Conservation (phyloP, 2,888 invertebrate species). For the Limnephilus marmoratus region DNA sequence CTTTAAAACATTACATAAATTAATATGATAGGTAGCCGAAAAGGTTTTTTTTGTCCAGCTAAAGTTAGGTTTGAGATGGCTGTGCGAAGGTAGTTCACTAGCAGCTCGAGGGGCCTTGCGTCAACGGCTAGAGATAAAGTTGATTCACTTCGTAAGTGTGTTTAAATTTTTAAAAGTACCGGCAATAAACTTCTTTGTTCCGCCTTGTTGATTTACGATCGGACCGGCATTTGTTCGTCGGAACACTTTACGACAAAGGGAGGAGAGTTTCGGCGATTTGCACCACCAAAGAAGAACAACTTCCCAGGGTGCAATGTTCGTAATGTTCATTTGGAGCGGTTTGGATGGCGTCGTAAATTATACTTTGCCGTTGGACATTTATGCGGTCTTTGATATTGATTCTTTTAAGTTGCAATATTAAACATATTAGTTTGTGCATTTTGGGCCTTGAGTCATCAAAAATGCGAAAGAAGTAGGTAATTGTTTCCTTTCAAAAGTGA, state of each 20-base stretch:
- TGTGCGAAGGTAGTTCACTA: not conserved
- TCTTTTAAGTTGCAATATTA: not conserved
- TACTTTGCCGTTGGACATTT: not conserved
- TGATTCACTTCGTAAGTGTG: conserved; percentile 19
- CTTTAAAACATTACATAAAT: no score
- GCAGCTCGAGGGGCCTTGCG: not conserved
- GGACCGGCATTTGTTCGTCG: not conserved
- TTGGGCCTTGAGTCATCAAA: not conserved
- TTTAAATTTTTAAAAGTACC: conserved; percentile 24
- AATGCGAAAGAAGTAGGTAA: no score
- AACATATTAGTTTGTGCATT: not conserved
- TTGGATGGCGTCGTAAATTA: not conserved
- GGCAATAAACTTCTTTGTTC: conserved; percentile 33
- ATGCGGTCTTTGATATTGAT: not conserved
- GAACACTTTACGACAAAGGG: not conserved
- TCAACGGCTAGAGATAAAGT: conserved; percentile 23
- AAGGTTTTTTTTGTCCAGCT: not conserved
- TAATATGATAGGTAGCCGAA: not conserved
- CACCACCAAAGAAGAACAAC: conserved; percentile 18
- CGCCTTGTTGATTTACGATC: not conserved
- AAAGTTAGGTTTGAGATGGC: not conserved
- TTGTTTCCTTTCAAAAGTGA: no score
- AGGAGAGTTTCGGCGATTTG: conserved; percentile 26
- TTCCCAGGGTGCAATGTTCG: not conserved
- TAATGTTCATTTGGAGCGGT: not conserved